Evolutionary conservation across 2,113 vertebrate species (phyloP), one percentile per base, ranked within the genome.

Genomic region (Lucifuga dentata): DNA sequence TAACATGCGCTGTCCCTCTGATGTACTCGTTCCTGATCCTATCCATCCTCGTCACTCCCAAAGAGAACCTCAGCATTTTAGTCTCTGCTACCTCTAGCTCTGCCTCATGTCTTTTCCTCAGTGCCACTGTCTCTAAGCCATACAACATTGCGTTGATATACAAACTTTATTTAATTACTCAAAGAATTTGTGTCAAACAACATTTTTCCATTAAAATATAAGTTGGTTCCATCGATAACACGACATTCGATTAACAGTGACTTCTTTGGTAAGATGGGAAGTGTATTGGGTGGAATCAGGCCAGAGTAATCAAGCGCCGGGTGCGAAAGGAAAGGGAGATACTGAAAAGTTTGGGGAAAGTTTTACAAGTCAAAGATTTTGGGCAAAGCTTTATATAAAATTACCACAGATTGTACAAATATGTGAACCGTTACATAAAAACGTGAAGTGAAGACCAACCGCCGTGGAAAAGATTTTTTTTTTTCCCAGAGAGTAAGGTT

Each of bases 401-500:
- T 16, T 17, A 0, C 0, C 0, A 17, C 17, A 6, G 8, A 40
- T 12, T 11, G 0, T 8, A 40, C 38, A 66, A 56, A 39, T 11
- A 86, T 89, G 83, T 84, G 64, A 87, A 20, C 7, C 6, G 3
- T 23, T 10, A 48, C 2, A 8, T 5, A 45, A 29, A 17, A 29
- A 26, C 24, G 38, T 32, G 36, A 29, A 68, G 56, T 38, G n/a
- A 36, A 68, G 39, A 50, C 61, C 51, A 16, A 9, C 63, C 53
- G 70, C 57, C 3, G 23, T 6, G 68, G 53, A 69, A 51, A 55
- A 68, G 46, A 58, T 40, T 61, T 32, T 56, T 48, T 60, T 12
- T 61, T 32, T 56, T 48, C 58, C 11, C 7, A 82, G 78, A 78
- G 43, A 91, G 89, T 89, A 90, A 86, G n/a, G 89, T 89, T 79